A percentile compares a stretch with the other conserved stretches of the same genome.
phyloP scores from a whole-genome alignment of 2,113 vertebrate species.

The Paramisgurnus dabryanus region DNA sequence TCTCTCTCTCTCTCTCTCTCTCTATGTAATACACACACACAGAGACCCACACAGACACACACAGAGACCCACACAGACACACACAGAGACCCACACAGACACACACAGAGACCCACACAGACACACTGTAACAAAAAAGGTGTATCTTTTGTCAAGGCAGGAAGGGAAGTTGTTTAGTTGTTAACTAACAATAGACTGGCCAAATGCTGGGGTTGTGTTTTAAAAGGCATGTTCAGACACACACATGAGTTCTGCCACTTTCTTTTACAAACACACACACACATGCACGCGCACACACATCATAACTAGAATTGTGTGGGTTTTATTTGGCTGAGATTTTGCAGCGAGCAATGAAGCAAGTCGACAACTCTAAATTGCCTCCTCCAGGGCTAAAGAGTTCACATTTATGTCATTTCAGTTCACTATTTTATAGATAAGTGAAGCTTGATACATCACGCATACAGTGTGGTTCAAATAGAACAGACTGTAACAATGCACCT shows the following conservation, averaged over 20 bases:
- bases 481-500: background rate
- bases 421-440: background rate
- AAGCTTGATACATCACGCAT: background rate
- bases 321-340: conserved; percentile 46
- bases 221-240: conserved; percentile 46
- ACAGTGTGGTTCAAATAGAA: background rate
- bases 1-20: too few species aligned
- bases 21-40: too few species aligned
- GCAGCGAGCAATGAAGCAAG: conserved; percentile 34
- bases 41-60: too few species aligned
- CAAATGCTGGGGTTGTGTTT: conserved; percentile 37
- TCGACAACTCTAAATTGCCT: conserved; percentile 31
- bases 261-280: background rate
- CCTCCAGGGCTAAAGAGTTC: conserved; percentile 31
- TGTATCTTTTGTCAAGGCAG: conserved; percentile 26
- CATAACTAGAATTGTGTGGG: conserved; percentile 21
- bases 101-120: background rate
- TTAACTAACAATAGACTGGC: conserved; percentile 44
- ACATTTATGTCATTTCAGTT: conserved; percentile 29
- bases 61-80: too few species aligned
- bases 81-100: background rate
- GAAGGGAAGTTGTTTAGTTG: conserved; percentile 21
- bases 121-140: background rate
- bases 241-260: background rate
- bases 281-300: background rate